Evolutionary conservation across 1,140 invertebrate species (phyloP).

Genomic region (Drosophila bocqueti): DNA sequence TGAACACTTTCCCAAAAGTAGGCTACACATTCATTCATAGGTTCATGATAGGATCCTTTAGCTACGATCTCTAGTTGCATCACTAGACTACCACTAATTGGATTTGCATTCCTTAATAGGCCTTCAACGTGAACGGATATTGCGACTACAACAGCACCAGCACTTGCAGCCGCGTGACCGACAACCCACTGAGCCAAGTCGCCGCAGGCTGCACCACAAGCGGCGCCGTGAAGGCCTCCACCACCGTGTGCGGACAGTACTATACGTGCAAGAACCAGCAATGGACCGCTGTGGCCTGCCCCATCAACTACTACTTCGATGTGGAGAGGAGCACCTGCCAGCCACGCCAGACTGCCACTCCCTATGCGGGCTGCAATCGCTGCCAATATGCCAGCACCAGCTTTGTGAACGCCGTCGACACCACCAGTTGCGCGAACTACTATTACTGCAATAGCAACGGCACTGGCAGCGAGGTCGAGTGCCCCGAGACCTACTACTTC

Average conservation of each 20-base stretch:
- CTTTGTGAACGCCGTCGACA: slow-evolving; percentile 52
- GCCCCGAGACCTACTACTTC: slow-evolving; percentile 6
- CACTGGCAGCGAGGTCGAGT: rapidly evolving
- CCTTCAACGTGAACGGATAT: not conserved
- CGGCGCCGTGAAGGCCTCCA: rapidly evolving
- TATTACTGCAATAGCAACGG: slow-evolving; percentile 46
- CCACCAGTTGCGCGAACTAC: slow-evolving; percentile 26
- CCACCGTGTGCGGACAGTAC: slow-evolving; percentile 31
- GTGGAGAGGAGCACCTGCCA: rapidly evolving
- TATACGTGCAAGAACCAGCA: slow-evolving; percentile 18
- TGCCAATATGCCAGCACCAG: slow-evolving; percentile 20
- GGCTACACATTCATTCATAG: not conserved
- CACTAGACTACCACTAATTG: not conserved
- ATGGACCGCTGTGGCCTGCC: slow-evolving; percentile 13
- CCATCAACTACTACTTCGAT: slow-evolving; percentile 39
- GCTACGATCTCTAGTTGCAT: not conserved
- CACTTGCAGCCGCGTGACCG: slow-evolving; percentile 44
- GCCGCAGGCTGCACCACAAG: not conserved
- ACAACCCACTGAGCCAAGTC: not conserved
- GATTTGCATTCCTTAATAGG: slow-evolving; percentile 11
- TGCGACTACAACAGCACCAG: slow-evolving; percentile 11
- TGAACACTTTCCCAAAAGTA: not conserved
- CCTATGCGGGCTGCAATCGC: slow-evolving; percentile 44
- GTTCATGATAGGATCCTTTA: not conserved
- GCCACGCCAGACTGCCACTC: slow-evolving; percentile 8